Conservation (phyloP, 2,113 vertebrate species). For the Falcunculus frontatus region DNA sequence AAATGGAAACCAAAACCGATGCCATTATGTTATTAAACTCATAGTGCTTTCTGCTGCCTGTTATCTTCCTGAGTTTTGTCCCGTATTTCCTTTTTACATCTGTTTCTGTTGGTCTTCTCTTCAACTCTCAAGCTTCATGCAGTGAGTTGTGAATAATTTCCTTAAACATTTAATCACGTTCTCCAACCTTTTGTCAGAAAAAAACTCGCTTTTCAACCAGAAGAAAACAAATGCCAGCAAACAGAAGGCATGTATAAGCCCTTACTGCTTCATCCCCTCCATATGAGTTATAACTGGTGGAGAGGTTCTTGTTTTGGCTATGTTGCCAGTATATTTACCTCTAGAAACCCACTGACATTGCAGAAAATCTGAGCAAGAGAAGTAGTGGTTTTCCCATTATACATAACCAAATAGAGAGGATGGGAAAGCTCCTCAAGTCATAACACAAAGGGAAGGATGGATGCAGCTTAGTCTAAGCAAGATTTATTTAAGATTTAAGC, state of each 20-base stretch:
- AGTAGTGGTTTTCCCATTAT: not conserved
- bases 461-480: slow-evolving; percentile 30
- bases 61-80: not conserved
- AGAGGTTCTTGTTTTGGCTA: not conserved
- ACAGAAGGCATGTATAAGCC: not conserved
- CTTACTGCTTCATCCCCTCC: not conserved
- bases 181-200: not conserved
- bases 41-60: not conserved
- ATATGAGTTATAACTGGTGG: not conserved
- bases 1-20: not conserved
- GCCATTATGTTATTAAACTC: not conserved
- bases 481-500: slow-evolving; percentile 35
- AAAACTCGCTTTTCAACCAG: not conserved
- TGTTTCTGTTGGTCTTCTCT: not conserved
- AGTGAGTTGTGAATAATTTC: not conserved
- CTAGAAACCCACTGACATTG: not conserved
- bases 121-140: not conserved
- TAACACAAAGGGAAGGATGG: not conserved
- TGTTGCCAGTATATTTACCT: not conserved
- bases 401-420: not conserved
- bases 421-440: not conserved
- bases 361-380: not conserved
- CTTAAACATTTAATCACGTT: not conserved
- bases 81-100: not conserved
- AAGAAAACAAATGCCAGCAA: not conserved